Base-by-base conservation (phyloP, 1,140 invertebrate species). In the Caerostris extrusa region DNA sequence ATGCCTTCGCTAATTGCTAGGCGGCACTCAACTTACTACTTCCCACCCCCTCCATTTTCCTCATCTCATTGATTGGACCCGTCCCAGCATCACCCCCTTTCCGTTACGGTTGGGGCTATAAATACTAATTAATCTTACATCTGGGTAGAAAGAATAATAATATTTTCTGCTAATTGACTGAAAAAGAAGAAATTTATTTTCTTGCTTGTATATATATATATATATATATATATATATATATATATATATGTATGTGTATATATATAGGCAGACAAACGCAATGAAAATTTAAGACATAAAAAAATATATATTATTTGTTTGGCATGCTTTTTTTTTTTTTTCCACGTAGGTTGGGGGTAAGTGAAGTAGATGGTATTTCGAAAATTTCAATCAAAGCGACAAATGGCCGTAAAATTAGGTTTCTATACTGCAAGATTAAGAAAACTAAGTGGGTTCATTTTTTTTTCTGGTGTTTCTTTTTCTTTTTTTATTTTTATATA, bases 111-210 rank as follows among this genome's bases (percentile, higher is more conserved):
- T 34, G 17, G 17, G 60, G 91, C 92, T 88, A 93, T 93, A 93
- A 93, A 93, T 93, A 93, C 92, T 93, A 93, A 93, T 93, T 93
- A 93, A 93, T 93, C 92, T 93, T 82, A 34, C 69, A 56, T 60
- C 86, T 82, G 57, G 60, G 85, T 50, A 83, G 91, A 69, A 87
- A 89, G 92, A 89, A 89, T 71, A 93, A 88, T 88, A 93, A 93
- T 93, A 93, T 93, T 93, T 93, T 50, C 86, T 82, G 92, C 85
- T 93, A 93, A 93, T 93, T 93, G 92, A 93, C 92, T 93, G 92
- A 85, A 93, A n/a, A 93, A 19, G 34, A n/a, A 17, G 71, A 88
- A 89, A 88, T 93, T 93, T 88, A 87, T 93, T 93, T 93, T 71
- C 53, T 10, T 4, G 4, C 7, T 7, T 12, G 5, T 53, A 17